Evolutionary conservation across 2,113 vertebrate species (phyloP).

Genomic region (Grammomys dolichurus): DNA sequence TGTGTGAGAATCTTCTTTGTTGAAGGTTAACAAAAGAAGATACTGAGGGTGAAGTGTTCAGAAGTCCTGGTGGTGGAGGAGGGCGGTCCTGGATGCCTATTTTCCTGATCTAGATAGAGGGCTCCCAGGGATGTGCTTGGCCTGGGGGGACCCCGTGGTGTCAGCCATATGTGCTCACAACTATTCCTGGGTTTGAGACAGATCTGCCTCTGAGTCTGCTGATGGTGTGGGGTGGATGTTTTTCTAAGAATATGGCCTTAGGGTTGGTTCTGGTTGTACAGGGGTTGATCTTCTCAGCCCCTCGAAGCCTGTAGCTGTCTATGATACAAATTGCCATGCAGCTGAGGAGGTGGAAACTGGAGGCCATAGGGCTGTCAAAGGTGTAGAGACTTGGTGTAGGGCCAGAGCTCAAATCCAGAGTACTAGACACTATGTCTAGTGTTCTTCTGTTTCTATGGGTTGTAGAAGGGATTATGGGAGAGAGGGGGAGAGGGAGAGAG

Average conservation of each 20-base stretch:
- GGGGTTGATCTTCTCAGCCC: background rate
- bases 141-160: rapidly evolving
- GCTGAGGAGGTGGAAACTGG: background rate
- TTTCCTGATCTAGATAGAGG: too few relatives aligned
- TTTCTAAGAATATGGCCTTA: background rate
- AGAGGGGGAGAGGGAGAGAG: background rate
- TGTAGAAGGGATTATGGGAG: too few relatives aligned
- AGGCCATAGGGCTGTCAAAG: background rate
- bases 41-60: background rate
- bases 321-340: background rate
- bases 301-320: background rate
- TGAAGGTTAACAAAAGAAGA: background rate
- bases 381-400: background rate
- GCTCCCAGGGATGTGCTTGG: background rate
- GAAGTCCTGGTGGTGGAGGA: background rate
- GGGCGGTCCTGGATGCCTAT: rapidly evolving
- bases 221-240: rapidly evolving
- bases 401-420: background rate
- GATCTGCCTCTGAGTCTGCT: background rate
- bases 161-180: background rate
- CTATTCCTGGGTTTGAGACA: background rate
- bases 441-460: background rate
- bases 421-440: background rate
- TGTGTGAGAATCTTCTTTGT: background rate
- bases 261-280: background rate